A percentile compares a stretch with the other conserved stretches of the same genome.
Conservation (phyloP, 2,113 vertebrate genomes). For the Ophiodon elongatus region DNA sequence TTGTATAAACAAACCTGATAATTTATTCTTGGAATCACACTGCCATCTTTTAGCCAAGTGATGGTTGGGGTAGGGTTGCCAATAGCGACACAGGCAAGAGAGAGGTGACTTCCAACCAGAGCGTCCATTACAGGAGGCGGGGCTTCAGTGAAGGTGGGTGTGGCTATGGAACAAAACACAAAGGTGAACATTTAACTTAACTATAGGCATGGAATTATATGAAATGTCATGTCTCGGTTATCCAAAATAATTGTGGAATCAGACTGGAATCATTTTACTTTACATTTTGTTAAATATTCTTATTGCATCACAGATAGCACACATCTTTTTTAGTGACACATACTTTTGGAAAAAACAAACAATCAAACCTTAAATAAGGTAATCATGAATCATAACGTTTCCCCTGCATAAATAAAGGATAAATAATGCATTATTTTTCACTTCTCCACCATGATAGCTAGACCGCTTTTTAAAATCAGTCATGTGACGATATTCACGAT, state of each 20-base stretch:
- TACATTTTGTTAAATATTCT: too few relatives aligned
- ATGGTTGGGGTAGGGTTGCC: constrained; percentile 91
- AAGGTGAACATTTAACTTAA: neutral
- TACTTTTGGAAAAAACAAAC: neutral
- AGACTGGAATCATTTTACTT: too few relatives aligned
- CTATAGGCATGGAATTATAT: neutral
- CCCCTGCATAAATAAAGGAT: neutral
- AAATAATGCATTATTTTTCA: neutral
- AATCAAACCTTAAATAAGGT: neutral
- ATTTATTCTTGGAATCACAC: constrained; percentile 70
- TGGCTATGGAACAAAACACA: constrained; percentile 79
- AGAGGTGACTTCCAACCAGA: constrained; percentile 79
- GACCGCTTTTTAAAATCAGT: too few relatives aligned
- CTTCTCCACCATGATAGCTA: too few relatives aligned
- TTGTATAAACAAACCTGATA: constrained; percentile 79
- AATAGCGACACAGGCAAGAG: constrained; percentile 85
- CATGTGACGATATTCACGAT: too few relatives aligned
- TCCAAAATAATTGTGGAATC: neutral
- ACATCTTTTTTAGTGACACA: neutral
- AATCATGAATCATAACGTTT: neutral
- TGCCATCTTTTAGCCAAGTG: constrained; percentile 88
- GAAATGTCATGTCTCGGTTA: neutral
- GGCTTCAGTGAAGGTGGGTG: constrained; percentile 88
- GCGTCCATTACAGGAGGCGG: constrained; percentile 87
- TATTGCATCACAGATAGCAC: neutral